These are phyloP conservation scores for Leptinotarsa defecta DNA, from an alignment of 1,140 invertebrate species.

Conservation along the genomic window DNA sequence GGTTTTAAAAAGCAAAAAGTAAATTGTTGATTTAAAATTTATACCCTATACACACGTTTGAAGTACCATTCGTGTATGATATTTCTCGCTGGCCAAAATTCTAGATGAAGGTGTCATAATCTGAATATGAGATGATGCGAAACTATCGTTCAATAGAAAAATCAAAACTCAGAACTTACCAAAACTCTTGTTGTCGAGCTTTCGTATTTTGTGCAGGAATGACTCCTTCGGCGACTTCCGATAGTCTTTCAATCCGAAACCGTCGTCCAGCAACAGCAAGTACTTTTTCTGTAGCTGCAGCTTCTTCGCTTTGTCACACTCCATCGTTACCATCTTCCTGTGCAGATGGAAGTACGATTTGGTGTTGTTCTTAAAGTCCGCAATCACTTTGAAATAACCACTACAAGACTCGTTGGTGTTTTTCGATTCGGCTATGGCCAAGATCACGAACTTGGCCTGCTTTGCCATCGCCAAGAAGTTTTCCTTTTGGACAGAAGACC, in stretches of 20 bases:
- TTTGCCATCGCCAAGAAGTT: slow-evolving; percentile 49
- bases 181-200: slow-evolving; percentile 26
- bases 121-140: no score
- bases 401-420: slow-evolving; percentile 42
- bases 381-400: slow-evolving; percentile 45
- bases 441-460: slow-evolving; percentile 47
- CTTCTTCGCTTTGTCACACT: slow-evolving; percentile 46
- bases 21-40: no score
- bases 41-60: no score
- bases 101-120: no score
- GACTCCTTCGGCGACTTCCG: background rate
- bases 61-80: no score
- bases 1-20: no score
- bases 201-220: slow-evolving; percentile 22
- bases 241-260: slow-evolving; percentile 10
- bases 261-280: slow-evolving; percentile 49
- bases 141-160: no score
- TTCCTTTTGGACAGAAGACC: slow-evolving; percentile 40
- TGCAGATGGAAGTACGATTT: slow-evolving; percentile 8
- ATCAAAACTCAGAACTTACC: slow-evolving; percentile 25
- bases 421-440: slow-evolving; percentile 43
- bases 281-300: slow-evolving; percentile 48
- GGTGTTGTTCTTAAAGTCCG: slow-evolving; percentile 39
- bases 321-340: slow-evolving; percentile 2
- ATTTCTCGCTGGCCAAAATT: no score